A percentile compares a stretch with the other conserved stretches of the same genome.
Conservation (phyloP, 2,113 vertebrate genomes). For the Saguinus midas region DNA sequence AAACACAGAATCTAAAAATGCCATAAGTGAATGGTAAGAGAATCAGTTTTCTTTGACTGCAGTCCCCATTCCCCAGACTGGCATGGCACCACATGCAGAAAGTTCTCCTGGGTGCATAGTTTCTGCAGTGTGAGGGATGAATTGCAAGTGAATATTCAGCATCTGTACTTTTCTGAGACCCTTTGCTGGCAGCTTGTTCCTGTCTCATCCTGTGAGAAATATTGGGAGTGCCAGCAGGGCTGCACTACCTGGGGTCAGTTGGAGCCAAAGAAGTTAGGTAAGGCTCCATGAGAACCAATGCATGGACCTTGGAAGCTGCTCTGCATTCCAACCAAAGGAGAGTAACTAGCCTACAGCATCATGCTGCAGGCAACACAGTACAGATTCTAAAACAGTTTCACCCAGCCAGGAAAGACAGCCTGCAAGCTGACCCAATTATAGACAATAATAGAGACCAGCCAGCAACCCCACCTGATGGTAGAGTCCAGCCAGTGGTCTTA, state of each 20-base stretch:
- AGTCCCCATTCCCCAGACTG: background rate
- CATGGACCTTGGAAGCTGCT: background rate
- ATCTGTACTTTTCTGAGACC: background rate
- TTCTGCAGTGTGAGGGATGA: background rate
- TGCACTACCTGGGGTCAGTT: background rate
- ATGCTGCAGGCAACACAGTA: background rate
- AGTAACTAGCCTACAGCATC: background rate
- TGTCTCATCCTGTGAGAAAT: background rate
- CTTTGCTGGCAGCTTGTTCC: background rate
- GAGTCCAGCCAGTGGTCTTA: background rate
- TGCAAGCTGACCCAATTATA: background rate
- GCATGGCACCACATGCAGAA: background rate
- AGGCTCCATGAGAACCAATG: background rate
- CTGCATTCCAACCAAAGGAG: background rate
- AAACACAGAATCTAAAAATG: background rate
- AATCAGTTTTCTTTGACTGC: background rate
- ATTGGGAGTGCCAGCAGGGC: background rate
- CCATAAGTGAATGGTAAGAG: background rate
- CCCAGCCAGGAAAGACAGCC: background rate
- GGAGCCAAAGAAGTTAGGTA: background rate
- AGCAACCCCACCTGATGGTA: background rate
- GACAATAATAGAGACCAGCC: background rate
- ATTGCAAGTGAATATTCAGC: background rate
- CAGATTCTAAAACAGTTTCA: background rate
- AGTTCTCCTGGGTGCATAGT: background rate